A percentile compares a stretch with the other conserved stretches of the same genome.
Evolutionary conservation across 2,797 vertebrate species (phyloP).

Genomic region (Rousettus madagascariensis): DNA sequence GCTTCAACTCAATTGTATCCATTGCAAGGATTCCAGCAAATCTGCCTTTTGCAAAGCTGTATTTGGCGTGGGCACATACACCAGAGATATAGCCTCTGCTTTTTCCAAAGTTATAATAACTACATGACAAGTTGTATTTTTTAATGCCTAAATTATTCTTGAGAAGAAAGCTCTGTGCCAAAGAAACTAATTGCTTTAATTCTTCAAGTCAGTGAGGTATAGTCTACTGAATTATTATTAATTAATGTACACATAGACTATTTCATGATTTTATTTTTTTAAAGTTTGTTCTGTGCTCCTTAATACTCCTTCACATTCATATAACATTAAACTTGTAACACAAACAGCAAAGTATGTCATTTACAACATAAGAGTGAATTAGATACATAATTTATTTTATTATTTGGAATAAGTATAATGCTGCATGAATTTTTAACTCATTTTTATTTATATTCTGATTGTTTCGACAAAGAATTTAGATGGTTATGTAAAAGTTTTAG

Average conservation of each 20-base stretch:
- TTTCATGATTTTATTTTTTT: not conserved
- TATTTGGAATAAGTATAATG: not conserved
- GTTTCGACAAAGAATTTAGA: not conserved
- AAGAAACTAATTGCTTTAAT: conserved; percentile 13
- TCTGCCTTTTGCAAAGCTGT: not conserved
- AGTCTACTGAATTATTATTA: conserved; percentile 23
- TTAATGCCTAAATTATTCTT: not conserved
- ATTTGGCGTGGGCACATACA: not conserved
- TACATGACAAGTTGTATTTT: not conserved
- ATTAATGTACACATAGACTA: not conserved
- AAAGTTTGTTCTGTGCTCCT: not conserved
- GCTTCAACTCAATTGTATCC: not conserved
- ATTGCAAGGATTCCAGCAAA: not conserved
- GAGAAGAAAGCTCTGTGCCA: conserved; percentile 11
- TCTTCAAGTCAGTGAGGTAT: conserved; percentile 27
- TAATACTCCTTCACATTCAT: not conserved
- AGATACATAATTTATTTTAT: conserved; percentile 22
- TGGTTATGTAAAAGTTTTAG: conserved; percentile 1
- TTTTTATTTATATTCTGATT: conserved; percentile 31
- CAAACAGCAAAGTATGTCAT: not conserved
- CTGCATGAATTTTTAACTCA: conserved; percentile 13
- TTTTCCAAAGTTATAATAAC: not conserved
- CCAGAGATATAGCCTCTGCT: not conserved
- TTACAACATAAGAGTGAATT: not conserved
- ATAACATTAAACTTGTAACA: conserved; percentile 14